Base-by-base conservation (phyloP, 2,113 vertebrate species). In the Pavo muticus region DNA sequence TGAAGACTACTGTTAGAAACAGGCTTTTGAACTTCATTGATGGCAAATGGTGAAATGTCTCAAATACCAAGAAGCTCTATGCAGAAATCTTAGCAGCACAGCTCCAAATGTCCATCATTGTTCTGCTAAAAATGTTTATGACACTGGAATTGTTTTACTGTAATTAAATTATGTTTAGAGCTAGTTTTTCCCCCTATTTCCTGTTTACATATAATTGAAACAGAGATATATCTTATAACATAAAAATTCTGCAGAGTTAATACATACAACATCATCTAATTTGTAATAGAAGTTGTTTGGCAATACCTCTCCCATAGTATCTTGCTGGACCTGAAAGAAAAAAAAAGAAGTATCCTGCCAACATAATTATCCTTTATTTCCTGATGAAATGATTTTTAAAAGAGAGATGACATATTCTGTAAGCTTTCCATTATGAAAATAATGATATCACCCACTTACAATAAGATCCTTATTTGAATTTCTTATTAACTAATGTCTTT, bases 301-400 rank as follows among this genome's bases (percentile, higher is more conserved):
- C 91, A 87, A 32, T 91, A 50, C 20, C 45, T 95, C 72, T 92
- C 65, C 17, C 30, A 75, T 90, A 76, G 71, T 83, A 85, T 92
- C 61, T 93, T 95, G 61, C 52, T 93, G 2, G 15, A 86, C 78
- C 88, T 91, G 63, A 60, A 90, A 90, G 88, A 87, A 93, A 90
- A 91, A 90, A 90, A 45, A 91, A 84, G 54, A 80, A 78, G 52
- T 74, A 63, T 87, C 72, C 57, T 87, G 79, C 90, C 89, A 90
- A 60, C 29, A 80, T 71, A 95, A 81, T 97, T 97, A 93, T 81
- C 45, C 74, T 65, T 94, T 84, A 90, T 89, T 96, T 96, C 91
- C 92, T 92, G n/a, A 54, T 93, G 75, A 69, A 92, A 86, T 93
- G 65, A 89, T 84, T 90, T 95, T 45, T 6, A 74, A 71, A 54